These are phyloP conservation scores for Sepiola atlantica DNA, from an alignment of 2,888 invertebrate genomes.

Conservation along the genomic window DNA sequence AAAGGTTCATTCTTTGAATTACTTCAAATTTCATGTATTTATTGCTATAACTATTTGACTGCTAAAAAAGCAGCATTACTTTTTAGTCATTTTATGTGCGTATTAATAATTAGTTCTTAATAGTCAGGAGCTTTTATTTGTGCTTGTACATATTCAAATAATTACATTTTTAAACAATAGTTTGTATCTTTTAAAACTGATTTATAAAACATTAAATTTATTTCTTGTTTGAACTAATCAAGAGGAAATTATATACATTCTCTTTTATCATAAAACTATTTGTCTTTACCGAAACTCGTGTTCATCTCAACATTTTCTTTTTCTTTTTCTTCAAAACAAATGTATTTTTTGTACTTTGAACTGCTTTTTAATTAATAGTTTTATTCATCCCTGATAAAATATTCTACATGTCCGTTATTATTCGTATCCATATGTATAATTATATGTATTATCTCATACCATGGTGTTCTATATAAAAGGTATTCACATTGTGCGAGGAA, in stretches of 20 bases:
- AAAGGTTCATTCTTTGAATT: too few relatives aligned
- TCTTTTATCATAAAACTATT: not conserved
- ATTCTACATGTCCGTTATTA: not conserved
- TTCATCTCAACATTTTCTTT: not conserved
- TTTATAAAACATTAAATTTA: not conserved
- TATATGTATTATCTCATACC: conserved; percentile 22
- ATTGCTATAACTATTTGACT: not conserved
- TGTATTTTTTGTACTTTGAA: conserved; percentile 12
- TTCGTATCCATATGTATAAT: not conserved
- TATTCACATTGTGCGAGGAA: too few relatives aligned
- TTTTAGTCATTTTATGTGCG: not conserved
- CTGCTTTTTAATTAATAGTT: not conserved
- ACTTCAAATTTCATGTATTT: not conserved
- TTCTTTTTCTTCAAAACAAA: not conserved
- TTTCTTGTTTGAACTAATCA: conserved; percentile 5
- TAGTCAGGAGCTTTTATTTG: not conserved
- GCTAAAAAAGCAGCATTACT: not conserved
- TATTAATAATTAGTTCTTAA: not conserved
- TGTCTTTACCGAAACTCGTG: not conserved
- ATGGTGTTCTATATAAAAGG: too few relatives aligned
- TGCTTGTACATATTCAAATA: not conserved
- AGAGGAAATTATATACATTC: conserved; percentile 22
- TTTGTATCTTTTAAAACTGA: not conserved
- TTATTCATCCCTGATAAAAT: not conserved
- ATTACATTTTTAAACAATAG: not conserved